Percentiles rank a stretch among this genome's conserved stretches.
phyloP scores from a whole-genome alignment of 2,888 invertebrate genomes.

The Anthophora plumipes region DNA sequence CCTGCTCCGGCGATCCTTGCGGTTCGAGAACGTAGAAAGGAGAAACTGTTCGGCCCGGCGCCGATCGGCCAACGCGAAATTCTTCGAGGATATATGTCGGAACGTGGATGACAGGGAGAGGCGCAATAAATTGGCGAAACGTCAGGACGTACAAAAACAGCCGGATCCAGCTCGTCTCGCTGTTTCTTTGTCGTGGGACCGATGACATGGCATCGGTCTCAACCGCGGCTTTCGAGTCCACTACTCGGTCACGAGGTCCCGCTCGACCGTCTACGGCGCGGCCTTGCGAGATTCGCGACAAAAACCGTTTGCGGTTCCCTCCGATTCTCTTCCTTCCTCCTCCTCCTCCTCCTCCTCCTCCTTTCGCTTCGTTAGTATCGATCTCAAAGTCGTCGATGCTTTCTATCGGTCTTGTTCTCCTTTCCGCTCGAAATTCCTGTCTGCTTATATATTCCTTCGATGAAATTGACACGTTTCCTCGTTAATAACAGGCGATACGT shows the following conservation, averaged over 20 bases:
- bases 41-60: not conserved
- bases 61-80: constrained; percentile 55
- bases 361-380: constrained; percentile 11
- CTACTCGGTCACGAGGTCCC: constrained; percentile 69
- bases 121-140: constrained; percentile 71
- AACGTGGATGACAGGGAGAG: constrained; percentile 64
- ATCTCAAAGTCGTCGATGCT: not conserved
- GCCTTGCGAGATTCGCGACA: constrained; percentile 73
- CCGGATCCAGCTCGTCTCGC: constrained; percentile 56
- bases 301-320: constrained; percentile 70
- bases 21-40: not conserved
- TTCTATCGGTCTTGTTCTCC: not conserved
- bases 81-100: constrained; percentile 62
- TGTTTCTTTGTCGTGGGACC: constrained; percentile 70
- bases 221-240: constrained; percentile 58
- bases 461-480: not conserved
- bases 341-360: not conserved
- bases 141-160: constrained; percentile 69
- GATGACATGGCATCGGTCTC: constrained; percentile 69
- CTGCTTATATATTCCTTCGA: not conserved
- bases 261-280: constrained; percentile 70
- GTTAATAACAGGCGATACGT: no score
- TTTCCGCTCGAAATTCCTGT: not conserved
- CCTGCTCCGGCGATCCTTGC: not conserved
- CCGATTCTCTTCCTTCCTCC: constrained; percentile 28